Percentiles rank a stretch among this genome's conserved stretches.
Conservation (phyloP, 2,797 vertebrate genomes). For the Okamejei kenojei region DNA sequence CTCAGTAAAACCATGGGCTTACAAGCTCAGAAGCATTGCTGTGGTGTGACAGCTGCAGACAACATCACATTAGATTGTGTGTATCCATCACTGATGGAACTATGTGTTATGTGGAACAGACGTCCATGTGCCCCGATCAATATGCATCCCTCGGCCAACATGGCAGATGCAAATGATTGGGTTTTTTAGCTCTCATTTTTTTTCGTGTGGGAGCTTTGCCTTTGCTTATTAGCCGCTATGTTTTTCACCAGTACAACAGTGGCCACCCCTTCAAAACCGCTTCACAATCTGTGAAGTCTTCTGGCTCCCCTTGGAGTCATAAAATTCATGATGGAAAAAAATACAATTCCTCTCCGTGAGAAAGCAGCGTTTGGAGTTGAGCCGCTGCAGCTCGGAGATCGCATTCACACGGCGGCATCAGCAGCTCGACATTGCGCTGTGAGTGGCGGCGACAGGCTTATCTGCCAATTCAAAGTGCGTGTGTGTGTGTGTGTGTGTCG, state of each 20-base stretch:
- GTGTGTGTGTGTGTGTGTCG: too few species aligned
- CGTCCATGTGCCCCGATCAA: neutral
- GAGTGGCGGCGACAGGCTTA: neutral
- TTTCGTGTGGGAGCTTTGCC: neutral
- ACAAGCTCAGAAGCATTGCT: neutral
- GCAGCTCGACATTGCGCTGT: neutral
- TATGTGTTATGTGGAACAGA: neutral
- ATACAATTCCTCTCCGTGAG: neutral
- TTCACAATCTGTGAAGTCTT: neutral
- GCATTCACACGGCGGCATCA: neutral
- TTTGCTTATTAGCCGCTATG: neutral
- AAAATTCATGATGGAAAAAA: neutral
- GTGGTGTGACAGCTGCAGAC: neutral
- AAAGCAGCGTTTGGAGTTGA: neutral
- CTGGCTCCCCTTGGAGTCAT: neutral
- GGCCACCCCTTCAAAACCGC: neutral
- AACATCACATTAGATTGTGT: neutral
- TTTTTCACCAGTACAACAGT: neutral
- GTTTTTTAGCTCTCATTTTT: neutral
- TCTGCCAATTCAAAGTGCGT: neutral
- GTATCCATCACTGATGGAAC: neutral
- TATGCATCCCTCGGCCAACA: neutral
- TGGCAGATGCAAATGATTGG: neutral
- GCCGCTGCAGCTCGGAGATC: neutral
- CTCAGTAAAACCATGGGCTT: neutral